phyloP scores from a whole-genome alignment of 92 coral and sea anemone species.

The Blastomussa wellsi region DNA sequence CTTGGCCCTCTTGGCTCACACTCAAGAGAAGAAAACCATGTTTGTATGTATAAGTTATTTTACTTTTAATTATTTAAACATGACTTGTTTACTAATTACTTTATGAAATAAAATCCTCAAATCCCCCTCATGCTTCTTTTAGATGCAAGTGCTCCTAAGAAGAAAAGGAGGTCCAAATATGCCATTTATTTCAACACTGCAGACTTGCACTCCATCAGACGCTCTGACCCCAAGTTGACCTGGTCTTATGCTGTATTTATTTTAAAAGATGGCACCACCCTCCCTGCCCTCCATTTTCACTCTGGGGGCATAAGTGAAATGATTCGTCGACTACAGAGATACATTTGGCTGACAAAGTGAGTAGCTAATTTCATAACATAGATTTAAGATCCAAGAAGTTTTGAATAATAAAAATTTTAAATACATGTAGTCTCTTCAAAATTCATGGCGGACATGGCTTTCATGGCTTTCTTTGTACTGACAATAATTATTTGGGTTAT shows the following conservation, averaged over 20 bases:
- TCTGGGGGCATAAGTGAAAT: constrained; percentile 93
- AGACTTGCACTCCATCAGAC: constrained; percentile 84
- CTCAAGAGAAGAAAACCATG: no score
- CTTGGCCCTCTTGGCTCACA: no score
- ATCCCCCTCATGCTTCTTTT: background rate
- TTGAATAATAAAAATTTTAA: no score
- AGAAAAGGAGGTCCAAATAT: constrained; percentile 64
- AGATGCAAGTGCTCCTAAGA: constrained; percentile 50
- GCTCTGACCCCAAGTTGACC: constrained; percentile 92
- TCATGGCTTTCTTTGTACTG: no score
- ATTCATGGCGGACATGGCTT: no score
- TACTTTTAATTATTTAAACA: background rate
- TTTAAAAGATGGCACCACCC: constrained; percentile 88
- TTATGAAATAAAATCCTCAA: background rate
- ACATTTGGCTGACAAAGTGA: constrained; percentile 91
- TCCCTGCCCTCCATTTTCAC: constrained; percentile 95
- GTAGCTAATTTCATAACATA: background rate
- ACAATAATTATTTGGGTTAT: no score
- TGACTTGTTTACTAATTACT: background rate
- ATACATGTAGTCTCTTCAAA: background rate
- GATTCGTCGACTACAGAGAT: constrained; percentile 84
- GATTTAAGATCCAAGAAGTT: no score
- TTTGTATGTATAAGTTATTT: background rate
- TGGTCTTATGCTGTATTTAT: constrained; percentile 99
- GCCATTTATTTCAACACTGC: constrained; percentile 83